Base-by-base conservation (phyloP, 2,888 invertebrate genomes). In the Linhomoeus sp. region DNA sequence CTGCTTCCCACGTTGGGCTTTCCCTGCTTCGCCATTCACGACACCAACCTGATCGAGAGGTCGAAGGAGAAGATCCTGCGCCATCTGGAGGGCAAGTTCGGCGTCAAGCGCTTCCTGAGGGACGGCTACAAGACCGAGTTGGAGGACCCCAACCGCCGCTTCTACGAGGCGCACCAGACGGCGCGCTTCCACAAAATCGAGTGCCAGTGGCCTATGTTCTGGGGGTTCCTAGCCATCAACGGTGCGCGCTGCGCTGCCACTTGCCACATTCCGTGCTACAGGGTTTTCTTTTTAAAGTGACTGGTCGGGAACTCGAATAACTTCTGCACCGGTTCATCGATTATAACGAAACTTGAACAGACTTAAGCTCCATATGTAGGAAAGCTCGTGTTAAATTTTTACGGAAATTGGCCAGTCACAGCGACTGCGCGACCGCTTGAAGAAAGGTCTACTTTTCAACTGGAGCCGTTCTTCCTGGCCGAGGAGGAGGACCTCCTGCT, bases 151-250 rank as follows among this genome's bases (percentile, higher is more conserved):
- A 74, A 72, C 45, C 72, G 77, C 53, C 75, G 78, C 55, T 85
- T 80, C 69, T 94, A 92, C 65, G 75, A 79, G 54, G 78, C 80
- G 58, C 86, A 87, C 19, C 90, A 94, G 70, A 77, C 90, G 2
- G 88, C 86, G 67, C 75, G 74, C 55, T 97, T 90, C 69, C 90
- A 94, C 62, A 81, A 81, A 40, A 76, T 94, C 17, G 97, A 97
- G 70, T 85, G 86, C 54, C 92, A 97, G 66, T 97, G 94, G 90
- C 97, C 97, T 0, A 67, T 97, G 44, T 92, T 97, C 68, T 87
- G 81, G 62, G 80, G 88, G 40, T 81, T 81, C 66, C 81, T 97
- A 79, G 82, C 92, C 43, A 86, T 97, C 55, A 92, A 97, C 66
- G 88, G 92, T 68, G 58, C 60, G 65, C 58, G n/a, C 22, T 12